Percentiles rank a stretch among this genome's conserved stretches.
Evolutionary conservation across 2,888 invertebrate genomes (phyloP).

Genomic region (Tryphoninae sp.): DNA sequence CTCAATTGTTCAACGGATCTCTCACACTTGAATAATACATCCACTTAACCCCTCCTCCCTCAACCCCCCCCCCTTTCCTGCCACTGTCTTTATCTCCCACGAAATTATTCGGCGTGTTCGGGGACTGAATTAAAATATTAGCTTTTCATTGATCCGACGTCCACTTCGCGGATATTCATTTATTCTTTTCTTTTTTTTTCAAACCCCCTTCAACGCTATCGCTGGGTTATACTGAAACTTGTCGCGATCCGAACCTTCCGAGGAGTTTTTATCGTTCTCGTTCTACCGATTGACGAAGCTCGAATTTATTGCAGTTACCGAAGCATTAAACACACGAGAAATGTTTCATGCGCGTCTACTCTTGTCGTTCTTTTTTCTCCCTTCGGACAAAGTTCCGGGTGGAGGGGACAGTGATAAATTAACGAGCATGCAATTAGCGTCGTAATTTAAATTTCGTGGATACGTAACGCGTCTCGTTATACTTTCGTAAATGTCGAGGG

Average conservation of each 20-base stretch:
- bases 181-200: constrained; percentile 34
- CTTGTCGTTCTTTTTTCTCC: too few species aligned
- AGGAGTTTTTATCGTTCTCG: constrained; percentile 5
- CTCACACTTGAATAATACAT: constrained; percentile 62
- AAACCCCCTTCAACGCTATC: background rate
- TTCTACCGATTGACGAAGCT: background rate
- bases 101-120: constrained; percentile 52
- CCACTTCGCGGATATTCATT: constrained; percentile 50
- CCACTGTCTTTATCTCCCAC: constrained; percentile 52
- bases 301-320: background rate
- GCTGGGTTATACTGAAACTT: constrained; percentile 26
- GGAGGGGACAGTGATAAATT: too few species aligned
- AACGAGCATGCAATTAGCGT: too few species aligned
- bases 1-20: constrained; percentile 59
- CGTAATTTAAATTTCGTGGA: too few species aligned
- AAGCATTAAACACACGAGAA: background rate
- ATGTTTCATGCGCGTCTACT: background rate
- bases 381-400: too few species aligned
- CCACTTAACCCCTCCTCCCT: constrained; percentile 56
- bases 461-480: too few species aligned
- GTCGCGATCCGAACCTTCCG: constrained; percentile 9
- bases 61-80: background rate
- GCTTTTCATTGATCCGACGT: constrained; percentile 50
- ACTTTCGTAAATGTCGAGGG: too few species aligned
- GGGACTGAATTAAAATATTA: constrained; percentile 54